Evolutionary conservation across 2,113 vertebrate species (phyloP).

Genomic region (Casuarius casuarius): DNA sequence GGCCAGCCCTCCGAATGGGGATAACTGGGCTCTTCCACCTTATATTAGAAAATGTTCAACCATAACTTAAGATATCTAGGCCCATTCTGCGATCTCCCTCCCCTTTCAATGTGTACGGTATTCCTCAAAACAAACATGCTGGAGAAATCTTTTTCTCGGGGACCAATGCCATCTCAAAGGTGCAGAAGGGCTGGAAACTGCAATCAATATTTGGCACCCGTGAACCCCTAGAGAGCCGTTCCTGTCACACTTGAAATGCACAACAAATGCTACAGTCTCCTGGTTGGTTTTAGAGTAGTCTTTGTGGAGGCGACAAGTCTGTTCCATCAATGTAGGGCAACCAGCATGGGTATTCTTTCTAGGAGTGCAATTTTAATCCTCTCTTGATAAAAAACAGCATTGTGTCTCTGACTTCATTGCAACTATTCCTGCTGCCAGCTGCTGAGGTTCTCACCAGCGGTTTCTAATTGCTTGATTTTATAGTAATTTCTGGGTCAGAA

Average conservation of each 20-base stretch:
- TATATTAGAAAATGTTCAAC: background rate
- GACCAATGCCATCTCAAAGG: background rate
- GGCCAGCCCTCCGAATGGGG: background rate
- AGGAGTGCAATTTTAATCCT: background rate
- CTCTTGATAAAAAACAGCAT: background rate
- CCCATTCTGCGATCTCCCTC: background rate
- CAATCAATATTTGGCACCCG: background rate
- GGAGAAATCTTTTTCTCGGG: background rate
- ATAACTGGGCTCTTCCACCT: background rate
- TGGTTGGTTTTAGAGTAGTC: background rate
- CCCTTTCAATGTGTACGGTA: background rate
- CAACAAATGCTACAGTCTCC: background rate
- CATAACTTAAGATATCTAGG: background rate
- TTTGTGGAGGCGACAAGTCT: background rate
- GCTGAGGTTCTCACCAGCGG: background rate
- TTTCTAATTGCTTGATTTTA: slow-evolving; percentile 16
- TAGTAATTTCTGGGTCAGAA: background rate
- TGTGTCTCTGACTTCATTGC: background rate
- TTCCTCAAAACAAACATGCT: background rate
- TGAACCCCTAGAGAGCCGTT: background rate
- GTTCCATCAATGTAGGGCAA: background rate
- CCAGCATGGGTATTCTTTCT: background rate
- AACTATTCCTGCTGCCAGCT: background rate
- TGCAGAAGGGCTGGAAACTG: background rate
- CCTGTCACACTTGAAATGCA: background rate